Evolutionary conservation across 2,113 vertebrate species (phyloP), one percentile per base, ranked within the genome.

Genomic region (Leuciscus idus): DNA sequence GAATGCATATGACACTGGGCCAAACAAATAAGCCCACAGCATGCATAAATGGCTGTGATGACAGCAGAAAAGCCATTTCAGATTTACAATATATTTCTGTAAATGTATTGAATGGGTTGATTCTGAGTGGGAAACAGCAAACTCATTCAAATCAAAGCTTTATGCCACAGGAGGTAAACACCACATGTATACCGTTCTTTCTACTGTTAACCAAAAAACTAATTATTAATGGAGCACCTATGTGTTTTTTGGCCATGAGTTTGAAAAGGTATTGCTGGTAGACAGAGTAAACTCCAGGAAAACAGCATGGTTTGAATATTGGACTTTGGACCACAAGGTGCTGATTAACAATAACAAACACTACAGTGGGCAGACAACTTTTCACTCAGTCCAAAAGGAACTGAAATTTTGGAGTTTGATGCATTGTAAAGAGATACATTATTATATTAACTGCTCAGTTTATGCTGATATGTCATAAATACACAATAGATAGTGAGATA

Each of bases 1-100:
- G 90, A 92, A 89, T 85, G 92, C 61, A 90, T 90, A 86, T 91
- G 92, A 90, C 87, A 90, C 89, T 84, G 86, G 86, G 89, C 90
- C 85, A 90, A 92, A 91, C 86, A 90, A 84, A 90, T 83, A 88
- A 85, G 82, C 74, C 77, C 52, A 28, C 19, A 78, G 84, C 78
- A 85, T 88, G 89, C 77, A 91, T 84, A 84, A 87, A 90, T 48
- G 75, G 86, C 82, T 85, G 72, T 66, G 87, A 90, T 59, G 50
- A 88, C 48, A 39, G 50, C 82, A 72, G 68, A 87, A 91, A 85
- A 61, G n/a, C 13, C 2, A 86, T 90, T 93, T 90, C 75, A 80
- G 33, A 78, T 46, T 4, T 21, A 88, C 74, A 43, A 85, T 11
- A 87, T 30, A 83, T 77, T 84, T 83, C 28, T 43, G 75, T 12